Conservation (phyloP, 2,797 vertebrate species). For the Eulemur mongoz region DNA sequence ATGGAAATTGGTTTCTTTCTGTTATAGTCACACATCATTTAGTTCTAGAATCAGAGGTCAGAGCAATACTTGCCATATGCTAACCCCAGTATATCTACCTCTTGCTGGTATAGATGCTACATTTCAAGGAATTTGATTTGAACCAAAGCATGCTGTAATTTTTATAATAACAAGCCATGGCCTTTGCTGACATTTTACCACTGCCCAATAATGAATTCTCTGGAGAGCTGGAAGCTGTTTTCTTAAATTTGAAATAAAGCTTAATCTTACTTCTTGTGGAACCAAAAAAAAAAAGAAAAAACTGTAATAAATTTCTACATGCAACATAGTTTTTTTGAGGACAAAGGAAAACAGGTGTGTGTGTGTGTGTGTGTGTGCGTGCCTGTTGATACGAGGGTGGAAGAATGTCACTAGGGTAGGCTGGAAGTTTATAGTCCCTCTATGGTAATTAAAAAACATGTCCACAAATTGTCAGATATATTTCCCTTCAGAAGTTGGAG, state of each 20-base stretch:
- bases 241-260: neutral
- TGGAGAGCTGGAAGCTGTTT: neutral
- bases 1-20: slow-evolving; percentile 55
- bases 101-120: neutral
- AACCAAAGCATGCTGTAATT: slow-evolving; percentile 5
- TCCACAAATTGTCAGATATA: neutral
- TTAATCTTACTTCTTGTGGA: neutral
- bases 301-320: neutral
- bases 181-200: slow-evolving; percentile 18
- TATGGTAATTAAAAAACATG: neutral
- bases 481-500: neutral
- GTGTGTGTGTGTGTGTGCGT: neutral
- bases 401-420: neutral
- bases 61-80: neutral
- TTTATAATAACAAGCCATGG: slow-evolving; percentile 1
- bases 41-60: slow-evolving; percentile 51
- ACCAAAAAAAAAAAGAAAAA: neutral
- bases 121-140: neutral
- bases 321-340: neutral
- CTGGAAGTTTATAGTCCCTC: neutral
- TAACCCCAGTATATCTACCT: neutral
- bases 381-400: too few relatives aligned
- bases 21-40: neutral
- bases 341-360: neutral
- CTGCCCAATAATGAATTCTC: slow-evolving; percentile 32